Percentiles rank a stretch among this genome's conserved stretches.
These are phyloP conservation scores for Laothoe populi DNA, from an alignment of 2,888 invertebrate species.

Conservation along the genomic window DNA sequence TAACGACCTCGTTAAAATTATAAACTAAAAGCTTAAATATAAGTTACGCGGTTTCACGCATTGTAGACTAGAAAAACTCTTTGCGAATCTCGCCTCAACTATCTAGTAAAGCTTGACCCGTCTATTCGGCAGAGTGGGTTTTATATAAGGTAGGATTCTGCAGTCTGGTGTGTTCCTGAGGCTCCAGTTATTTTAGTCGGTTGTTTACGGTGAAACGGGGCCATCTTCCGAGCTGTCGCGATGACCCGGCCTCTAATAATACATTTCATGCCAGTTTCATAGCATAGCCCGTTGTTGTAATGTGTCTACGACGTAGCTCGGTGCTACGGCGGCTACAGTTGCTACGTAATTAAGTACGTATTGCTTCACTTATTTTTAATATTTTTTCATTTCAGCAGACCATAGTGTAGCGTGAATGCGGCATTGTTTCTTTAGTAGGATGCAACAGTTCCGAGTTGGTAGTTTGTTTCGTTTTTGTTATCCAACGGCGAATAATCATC, in stretches of 20 bases:
- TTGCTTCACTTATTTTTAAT: slow-evolving; percentile 22
- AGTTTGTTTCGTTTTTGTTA: slow-evolving; percentile 11
- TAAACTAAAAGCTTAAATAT: slow-evolving; percentile 31
- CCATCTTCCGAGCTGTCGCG: slow-evolving; percentile 60
- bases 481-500: background rate
- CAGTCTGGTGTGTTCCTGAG: slow-evolving; percentile 28
- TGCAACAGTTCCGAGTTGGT: slow-evolving; percentile 17
- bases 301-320: slow-evolving; percentile 52
- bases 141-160: slow-evolving; percentile 29
- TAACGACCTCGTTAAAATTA: slow-evolving; percentile 21
- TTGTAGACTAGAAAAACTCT: slow-evolving; percentile 45
- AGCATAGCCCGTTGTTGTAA: slow-evolving; percentile 46
- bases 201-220: slow-evolving; percentile 58
- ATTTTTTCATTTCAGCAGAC: slow-evolving; percentile 1
- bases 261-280: slow-evolving; percentile 53
- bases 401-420: slow-evolving; percentile 17
- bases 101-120: slow-evolving; percentile 40
- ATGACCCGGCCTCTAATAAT: slow-evolving; percentile 67
- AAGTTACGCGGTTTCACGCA: slow-evolving; percentile 48
- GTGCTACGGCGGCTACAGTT: slow-evolving; percentile 40
- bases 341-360: slow-evolving; percentile 33
- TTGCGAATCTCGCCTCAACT: slow-evolving; percentile 32
- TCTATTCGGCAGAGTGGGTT: slow-evolving; percentile 34
- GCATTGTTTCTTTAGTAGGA: slow-evolving; percentile 12
- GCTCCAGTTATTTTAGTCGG: slow-evolving; percentile 43